These are phyloP conservation scores for Trichogramma evanescens DNA, from an alignment of 2,888 invertebrate genomes.

Conservation along the genomic window DNA sequence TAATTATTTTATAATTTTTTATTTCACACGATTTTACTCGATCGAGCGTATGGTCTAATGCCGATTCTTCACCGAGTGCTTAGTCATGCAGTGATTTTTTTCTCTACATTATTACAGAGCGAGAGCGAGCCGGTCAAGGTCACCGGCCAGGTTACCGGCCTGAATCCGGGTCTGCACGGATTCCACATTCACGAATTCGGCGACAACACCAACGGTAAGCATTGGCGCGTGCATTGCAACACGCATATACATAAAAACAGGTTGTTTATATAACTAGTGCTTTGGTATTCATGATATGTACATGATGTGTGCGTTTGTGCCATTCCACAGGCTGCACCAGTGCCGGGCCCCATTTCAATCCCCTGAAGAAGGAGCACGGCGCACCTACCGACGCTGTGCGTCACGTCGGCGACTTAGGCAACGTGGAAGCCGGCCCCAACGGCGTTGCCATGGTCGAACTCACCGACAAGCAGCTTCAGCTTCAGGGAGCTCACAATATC, in stretches of 20 bases:
- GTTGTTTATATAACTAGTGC: background rate
- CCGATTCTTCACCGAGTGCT: background rate
- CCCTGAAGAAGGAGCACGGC: constrained; percentile 72
- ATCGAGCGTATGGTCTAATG: background rate
- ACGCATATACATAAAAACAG: background rate
- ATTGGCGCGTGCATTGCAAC: background rate
- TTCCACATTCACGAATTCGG: constrained; percentile 97
- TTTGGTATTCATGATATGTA: too few relatives aligned
- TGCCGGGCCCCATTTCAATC: constrained; percentile 92
- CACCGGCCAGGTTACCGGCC: constrained; percentile 74
- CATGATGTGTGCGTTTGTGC: too few relatives aligned
- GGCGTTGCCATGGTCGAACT: constrained; percentile 64
- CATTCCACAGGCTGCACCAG: constrained; percentile 66
- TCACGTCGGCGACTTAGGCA: constrained; percentile 89
- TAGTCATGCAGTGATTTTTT: background rate
- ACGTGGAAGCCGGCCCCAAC: constrained; percentile 60
- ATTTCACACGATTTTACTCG: background rate
- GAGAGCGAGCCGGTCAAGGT: constrained; percentile 64
- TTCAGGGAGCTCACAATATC: constrained; percentile 67
- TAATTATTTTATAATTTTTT: background rate
- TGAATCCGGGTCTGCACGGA: constrained; percentile 71
- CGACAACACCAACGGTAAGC: constrained; percentile 79
- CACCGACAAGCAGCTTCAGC: constrained; percentile 58
- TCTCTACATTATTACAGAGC: constrained; percentile 47
- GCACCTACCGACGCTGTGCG: constrained; percentile 65